Evolutionary conservation across 1,140 invertebrate genomes (phyloP), one percentile per base, ranked within the genome.

Genomic region (Acyrthosiphon pisum): DNA sequence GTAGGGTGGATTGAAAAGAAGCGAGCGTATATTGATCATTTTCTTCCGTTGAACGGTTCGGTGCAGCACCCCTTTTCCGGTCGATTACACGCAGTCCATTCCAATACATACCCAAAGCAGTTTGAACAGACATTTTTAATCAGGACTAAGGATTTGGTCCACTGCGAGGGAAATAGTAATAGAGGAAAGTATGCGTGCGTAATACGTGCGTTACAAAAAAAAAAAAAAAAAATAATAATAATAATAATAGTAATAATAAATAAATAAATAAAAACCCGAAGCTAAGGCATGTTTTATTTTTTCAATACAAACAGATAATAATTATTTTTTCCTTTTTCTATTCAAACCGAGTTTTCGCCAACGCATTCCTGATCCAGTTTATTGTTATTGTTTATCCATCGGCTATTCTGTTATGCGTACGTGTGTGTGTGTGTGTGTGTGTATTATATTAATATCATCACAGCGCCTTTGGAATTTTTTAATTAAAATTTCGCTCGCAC

Each of bases 331-430:
- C 60, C 30, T 44, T 91, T 91, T 92, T 92, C 91, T 92, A 92
- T 81, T 83, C 46, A 92, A 50, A 92, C 90, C 37, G 44, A 68
- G n/a, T 92, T 92, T 92, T 92, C 46, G 91, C 91, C 68, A 83
- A 92, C 91, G 91, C 91, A 92, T 92, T 92, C 91, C 91, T 83
- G 76, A 81, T 92, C 76, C 60, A 81, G 41, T 81, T 83, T 92
- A 92, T 92, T 92, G 91, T 92, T 92, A 92, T 92, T 92, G 91
- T 92, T 92, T 48, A 83, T 81, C 91, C 91, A 48, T 83, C 44
- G 90, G 44, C 60, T 44, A 35, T 89, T 89, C 88, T 26, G 48
- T 89, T 53, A 26, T 91, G 41, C 30, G 41, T n/a, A n/a, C n/a
- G n/a, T n/a, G n/a, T 37, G 48, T 56, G 48, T 11, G n/a, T 44